These are phyloP conservation scores for Orius insidiosus DNA, from an alignment of 1,140 invertebrate genomes.

Conservation along the genomic window DNA sequence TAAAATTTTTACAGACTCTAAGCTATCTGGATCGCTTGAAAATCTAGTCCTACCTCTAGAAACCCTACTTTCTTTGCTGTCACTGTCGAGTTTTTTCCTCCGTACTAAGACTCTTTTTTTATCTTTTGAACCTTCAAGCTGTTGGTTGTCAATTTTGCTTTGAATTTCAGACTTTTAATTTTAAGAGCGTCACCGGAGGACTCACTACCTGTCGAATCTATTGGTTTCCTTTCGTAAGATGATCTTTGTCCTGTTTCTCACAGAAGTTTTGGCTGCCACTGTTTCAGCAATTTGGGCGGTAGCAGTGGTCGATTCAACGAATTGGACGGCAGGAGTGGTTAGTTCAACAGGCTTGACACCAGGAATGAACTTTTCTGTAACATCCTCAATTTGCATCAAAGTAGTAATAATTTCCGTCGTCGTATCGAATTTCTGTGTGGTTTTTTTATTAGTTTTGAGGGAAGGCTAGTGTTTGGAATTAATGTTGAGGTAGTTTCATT, in stretches of 20 bases:
- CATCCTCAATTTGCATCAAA: not conserved
- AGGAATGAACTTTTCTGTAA: not conserved
- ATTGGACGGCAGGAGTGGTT: not conserved
- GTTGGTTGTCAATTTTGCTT: not conserved
- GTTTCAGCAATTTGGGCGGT: not conserved
- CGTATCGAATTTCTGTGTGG: not conserved
- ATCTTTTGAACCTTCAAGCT: not conserved
- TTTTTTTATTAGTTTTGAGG: not conserved
- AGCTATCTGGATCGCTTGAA: not conserved
- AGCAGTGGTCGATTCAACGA: not conserved
- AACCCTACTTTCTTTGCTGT: not conserved
- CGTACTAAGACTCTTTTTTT: not conserved
- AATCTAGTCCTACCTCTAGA: slow-evolving; percentile 6
- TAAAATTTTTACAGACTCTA: too few species aligned
- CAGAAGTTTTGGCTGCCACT: not conserved
- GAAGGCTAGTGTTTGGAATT: not conserved
- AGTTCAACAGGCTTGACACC: not conserved
- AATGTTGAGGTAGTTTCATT: slow-evolving; percentile 4
- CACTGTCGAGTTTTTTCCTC: not conserved
- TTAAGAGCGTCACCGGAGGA: not conserved
- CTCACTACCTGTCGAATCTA: not conserved
- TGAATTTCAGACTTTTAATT: not conserved
- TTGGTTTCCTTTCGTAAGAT: slow-evolving; percentile 2
- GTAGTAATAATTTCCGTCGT: not conserved
- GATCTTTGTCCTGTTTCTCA: slow-evolving; percentile 4